Evolutionary conservation across 2,113 vertebrate genomes (phyloP), one percentile per base, ranked within the genome.

Genomic region (Trogon melanurus): DNA sequence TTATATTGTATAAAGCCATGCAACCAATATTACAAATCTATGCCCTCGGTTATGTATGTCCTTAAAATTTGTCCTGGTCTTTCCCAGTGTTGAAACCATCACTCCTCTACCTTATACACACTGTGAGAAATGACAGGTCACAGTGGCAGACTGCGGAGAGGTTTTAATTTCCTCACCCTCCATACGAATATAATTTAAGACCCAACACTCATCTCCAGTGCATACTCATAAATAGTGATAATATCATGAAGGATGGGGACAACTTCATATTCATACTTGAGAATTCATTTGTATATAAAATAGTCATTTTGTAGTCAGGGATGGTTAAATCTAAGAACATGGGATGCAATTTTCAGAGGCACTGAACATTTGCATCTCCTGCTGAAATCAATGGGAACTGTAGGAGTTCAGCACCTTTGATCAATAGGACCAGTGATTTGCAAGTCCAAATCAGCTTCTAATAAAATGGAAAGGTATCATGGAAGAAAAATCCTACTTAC

Each of bases 241-340:
- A 73, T 44, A 81, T 75, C 62, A 53, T 19, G 47, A 88, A 64
- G 36, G 50, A 92, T 57, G 65, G 69, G 45, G 69, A 86, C 23
- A 8, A 85, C 86, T 93, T 92, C 80, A 88, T 58, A 95, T 75
- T 84, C 91, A 92, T 64, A 69, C 34, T 48, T 27, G 65, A 57
- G 93, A 96, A 95, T 95, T 89, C 86, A 95, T 97, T 85, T 93
- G 83, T 92, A 50, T 95, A 94, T 82, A 81, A 91, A 96, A 87
- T 30, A 92, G 66, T 30, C 16, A 82, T 94, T 96, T 76, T n/a
- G 45, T 45, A 96, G 83, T 91, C 92, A 93, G 86, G 61, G 83
- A 79, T 90, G 85, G 85, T 83, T 96, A 91, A 83, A 93, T 62
- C 67, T 71, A 88, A 88, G 93, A 94, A 94, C 85, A 79, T 16